These are phyloP conservation scores for Lymantria monacha DNA, from an alignment of 2,888 invertebrate species.

Conservation along the genomic window DNA sequence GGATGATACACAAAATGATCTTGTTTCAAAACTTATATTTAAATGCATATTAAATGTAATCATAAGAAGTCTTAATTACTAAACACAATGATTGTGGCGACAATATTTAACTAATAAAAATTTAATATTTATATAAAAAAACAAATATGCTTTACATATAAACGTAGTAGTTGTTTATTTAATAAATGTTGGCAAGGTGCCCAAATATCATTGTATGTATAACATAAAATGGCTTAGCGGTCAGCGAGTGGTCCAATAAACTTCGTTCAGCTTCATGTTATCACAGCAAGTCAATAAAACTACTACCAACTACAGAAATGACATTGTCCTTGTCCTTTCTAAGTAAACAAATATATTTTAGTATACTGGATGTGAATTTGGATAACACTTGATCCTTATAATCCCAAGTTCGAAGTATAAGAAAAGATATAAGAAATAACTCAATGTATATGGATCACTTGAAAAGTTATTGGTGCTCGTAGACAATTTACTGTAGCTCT, in stretches of 20 bases:
- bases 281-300: slow-evolving; percentile 19
- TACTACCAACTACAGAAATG: slow-evolving; percentile 15
- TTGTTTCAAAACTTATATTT: no score
- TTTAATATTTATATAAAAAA: no score
- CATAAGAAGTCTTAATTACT: no score
- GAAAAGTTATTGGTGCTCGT: not conserved
- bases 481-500: not conserved
- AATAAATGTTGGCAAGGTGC: slow-evolving; percentile 22
- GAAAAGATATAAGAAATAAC: not conserved
- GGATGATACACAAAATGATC: no score
- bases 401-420: not conserved
- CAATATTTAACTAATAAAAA: no score
- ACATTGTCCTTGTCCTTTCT: slow-evolving; percentile 9
- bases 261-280: slow-evolving; percentile 14
- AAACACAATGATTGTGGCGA: no score
- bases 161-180: slow-evolving; percentile 18
- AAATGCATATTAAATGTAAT: no score
- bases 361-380: slow-evolving; percentile 4
- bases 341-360: slow-evolving; percentile 11
- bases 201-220: slow-evolving; percentile 14
- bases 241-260: slow-evolving; percentile 22
- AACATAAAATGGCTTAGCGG: slow-evolving; percentile 19
- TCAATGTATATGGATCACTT: not conserved
- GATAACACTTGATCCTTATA: not conserved
- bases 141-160: no score